Percentiles rank a stretch among this genome's conserved stretches.
Evolutionary conservation across 2,888 invertebrate species (phyloP).

Genomic region (Stenodera caucasica): DNA sequence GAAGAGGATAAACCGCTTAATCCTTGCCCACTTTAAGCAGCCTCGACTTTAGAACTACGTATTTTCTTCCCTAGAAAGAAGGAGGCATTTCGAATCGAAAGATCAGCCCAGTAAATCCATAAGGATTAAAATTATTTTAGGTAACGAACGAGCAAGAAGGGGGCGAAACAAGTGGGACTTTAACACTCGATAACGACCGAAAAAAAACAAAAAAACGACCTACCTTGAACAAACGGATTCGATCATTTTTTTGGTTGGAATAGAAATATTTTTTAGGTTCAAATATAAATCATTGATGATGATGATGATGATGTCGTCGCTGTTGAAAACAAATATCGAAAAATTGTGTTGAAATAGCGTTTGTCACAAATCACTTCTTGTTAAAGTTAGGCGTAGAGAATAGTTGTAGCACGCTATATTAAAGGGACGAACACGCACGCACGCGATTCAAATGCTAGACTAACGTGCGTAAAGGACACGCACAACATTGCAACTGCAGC

Average conservation of each 20-base stretch:
- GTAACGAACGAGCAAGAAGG: constrained; percentile 10
- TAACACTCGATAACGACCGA: constrained; percentile 23
- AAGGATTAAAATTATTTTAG: constrained; percentile 42
- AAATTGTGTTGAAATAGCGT: constrained; percentile 12
- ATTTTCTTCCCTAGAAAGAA: constrained; percentile 33
- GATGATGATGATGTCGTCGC: not conserved
- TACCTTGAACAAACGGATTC: constrained; percentile 26
- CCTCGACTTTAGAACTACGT: constrained; percentile 34
- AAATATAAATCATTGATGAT: not conserved
- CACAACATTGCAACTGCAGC: constrained; percentile 52
- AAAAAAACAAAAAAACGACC: constrained; percentile 13
- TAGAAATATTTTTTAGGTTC: not conserved
- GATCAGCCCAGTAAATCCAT: constrained; percentile 38
- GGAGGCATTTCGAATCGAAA: constrained; percentile 37
- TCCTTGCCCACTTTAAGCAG: constrained; percentile 42
- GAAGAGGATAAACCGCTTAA: constrained; percentile 36
- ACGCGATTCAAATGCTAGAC: constrained; percentile 40
- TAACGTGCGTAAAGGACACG: constrained; percentile 46
- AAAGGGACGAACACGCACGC: constrained; percentile 38
- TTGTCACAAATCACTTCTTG: constrained; percentile 27
- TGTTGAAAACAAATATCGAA: not conserved
- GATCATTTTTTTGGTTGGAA: constrained; percentile 11
- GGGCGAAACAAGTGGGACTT: not conserved
- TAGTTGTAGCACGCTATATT: constrained; percentile 5
- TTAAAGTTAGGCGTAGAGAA: constrained; percentile 30